Evolutionary conservation across 2,888 invertebrate species (phyloP).

Genomic region (Mythimna impura): DNA sequence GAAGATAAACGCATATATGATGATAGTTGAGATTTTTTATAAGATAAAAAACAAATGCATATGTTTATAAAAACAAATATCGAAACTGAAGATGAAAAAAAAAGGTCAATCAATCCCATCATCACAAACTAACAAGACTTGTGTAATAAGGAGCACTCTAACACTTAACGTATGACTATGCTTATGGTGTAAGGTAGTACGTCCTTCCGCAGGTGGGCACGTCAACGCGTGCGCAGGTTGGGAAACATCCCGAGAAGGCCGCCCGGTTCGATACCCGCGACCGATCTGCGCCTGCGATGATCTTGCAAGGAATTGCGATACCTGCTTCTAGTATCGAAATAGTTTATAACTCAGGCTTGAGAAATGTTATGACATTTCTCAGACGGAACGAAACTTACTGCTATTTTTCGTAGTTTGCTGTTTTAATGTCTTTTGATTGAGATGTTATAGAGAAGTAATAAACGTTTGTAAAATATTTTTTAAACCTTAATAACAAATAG

Average conservation of each 20-base stretch:
- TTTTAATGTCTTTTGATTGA: slow-evolving; percentile 15
- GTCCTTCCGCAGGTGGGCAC: slow-evolving; percentile 71
- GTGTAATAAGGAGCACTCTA: slow-evolving; percentile 44
- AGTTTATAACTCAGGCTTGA: slow-evolving; percentile 56
- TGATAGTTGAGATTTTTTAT: neutral
- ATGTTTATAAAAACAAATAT: slow-evolving; percentile 6
- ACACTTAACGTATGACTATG: slow-evolving; percentile 23
- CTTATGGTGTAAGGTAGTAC: slow-evolving; percentile 60
- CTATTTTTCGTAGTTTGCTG: slow-evolving; percentile 27
- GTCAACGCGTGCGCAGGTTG: slow-evolving; percentile 60
- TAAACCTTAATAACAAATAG: neutral
- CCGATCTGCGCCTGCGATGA: slow-evolving; percentile 63
- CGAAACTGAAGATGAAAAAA: neutral
- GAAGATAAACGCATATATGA: neutral
- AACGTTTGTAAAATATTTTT: neutral
- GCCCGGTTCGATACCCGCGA: slow-evolving; percentile 62
- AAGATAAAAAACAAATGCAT: neutral
- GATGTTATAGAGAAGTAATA: neutral
- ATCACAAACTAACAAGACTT: slow-evolving; percentile 12
- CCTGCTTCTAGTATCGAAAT: slow-evolving; percentile 62
- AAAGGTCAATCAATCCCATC: slow-evolving; percentile 3
- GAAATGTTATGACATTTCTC: slow-evolving; percentile 64
- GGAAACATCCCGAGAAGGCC: slow-evolving; percentile 64
- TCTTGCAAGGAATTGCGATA: slow-evolving; percentile 67
- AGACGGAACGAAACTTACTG: slow-evolving; percentile 35